Evolutionary conservation across 1,140 invertebrate species (phyloP).

Genomic region (Achroia grisella): DNA sequence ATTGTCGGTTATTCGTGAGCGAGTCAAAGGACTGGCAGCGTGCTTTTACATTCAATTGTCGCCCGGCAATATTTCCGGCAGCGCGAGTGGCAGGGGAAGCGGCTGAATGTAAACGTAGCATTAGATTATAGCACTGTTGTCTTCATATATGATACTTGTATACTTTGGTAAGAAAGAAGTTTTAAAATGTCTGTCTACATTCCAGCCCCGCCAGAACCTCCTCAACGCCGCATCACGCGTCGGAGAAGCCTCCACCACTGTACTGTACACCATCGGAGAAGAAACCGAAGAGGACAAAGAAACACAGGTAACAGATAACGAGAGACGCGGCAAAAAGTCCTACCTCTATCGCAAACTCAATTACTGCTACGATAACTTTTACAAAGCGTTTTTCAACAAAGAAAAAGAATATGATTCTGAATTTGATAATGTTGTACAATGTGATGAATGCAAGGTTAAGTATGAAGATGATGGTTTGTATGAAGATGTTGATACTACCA

Average conservation of each 20-base stretch:
- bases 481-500: conserved; percentile 60
- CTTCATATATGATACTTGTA: too few species aligned
- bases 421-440: conserved; percentile 26
- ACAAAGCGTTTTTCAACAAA: conserved; percentile 57
- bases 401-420: conserved; percentile 37
- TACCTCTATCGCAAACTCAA: conserved; percentile 63
- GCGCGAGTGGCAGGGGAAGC: too few species aligned
- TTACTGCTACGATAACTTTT: conserved; percentile 69
- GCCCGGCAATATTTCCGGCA: too few species aligned
- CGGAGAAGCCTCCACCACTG: conserved; percentile 95
- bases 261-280: conserved; percentile 96
- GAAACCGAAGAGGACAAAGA: conserved; percentile 87
- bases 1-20: too few species aligned
- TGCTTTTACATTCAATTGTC: too few species aligned
- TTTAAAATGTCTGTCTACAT: conserved; percentile 7
- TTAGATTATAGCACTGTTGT: too few species aligned
- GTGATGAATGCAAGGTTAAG: conserved; percentile 12
- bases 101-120: too few species aligned
- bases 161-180: too few species aligned
- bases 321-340: conserved; percentile 43
- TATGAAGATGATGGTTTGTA: conserved; percentile 65
- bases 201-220: conserved; percentile 91
- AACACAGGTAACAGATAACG: conserved; percentile 73
- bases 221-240: conserved; percentile 95
- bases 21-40: too few species aligned